phyloP scores from a whole-genome alignment of 2,113 vertebrate species.

The Lophura nycthemera region DNA sequence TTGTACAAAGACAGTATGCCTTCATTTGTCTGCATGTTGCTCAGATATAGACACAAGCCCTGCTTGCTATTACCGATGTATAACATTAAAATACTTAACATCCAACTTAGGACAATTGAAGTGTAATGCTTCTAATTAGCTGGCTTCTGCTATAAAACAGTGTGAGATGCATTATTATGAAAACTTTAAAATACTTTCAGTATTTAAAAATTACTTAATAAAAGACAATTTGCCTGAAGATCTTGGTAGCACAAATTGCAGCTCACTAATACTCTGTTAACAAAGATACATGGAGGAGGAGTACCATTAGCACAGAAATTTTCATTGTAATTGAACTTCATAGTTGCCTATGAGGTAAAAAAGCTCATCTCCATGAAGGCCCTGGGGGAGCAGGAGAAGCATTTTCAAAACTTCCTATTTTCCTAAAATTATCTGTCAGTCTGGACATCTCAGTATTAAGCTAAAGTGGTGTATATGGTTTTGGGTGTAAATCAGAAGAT shows the following conservation, averaged over 20 bases:
- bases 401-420: background rate
- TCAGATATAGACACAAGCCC: background rate
- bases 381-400: background rate
- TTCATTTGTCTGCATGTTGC: background rate
- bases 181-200: background rate
- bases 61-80: background rate
- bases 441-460: background rate
- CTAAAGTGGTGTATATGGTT: background rate
- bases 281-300: background rate
- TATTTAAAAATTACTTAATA: background rate
- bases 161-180: background rate
- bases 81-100: background rate
- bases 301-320: background rate
- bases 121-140: background rate
- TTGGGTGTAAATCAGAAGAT: background rate
- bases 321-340: background rate
- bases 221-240: background rate
- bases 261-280: background rate
- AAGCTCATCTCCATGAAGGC: background rate
- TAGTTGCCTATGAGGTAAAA: background rate
- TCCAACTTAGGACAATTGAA: background rate
- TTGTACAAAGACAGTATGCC: fast-evolving
- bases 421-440: background rate
- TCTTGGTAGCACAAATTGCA: background rate
- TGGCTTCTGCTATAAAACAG: background rate